Evolutionary conservation across 2,888 invertebrate genomes (phyloP).

Genomic region (Periphyllus acericola): DNA sequence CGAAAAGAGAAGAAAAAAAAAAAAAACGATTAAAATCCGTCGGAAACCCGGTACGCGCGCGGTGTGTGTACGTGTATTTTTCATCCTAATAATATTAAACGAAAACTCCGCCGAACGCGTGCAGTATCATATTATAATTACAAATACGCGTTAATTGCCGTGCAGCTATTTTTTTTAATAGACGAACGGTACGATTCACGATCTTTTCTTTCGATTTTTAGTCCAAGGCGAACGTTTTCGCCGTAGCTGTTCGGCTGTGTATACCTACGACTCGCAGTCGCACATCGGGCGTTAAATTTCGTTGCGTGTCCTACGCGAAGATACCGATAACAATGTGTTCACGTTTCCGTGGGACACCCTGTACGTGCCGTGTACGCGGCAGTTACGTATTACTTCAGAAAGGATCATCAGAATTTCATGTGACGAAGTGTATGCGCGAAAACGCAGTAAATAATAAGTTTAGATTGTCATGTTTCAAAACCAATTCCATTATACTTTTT

Average conservation of each 20-base stretch:
- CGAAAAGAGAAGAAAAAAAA: conserved; percentile 38
- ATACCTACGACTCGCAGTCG: too few species aligned
- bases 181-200: not conserved
- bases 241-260: not conserved
- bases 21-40: conserved; percentile 10
- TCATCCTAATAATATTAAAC: not conserved
- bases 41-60: conserved; percentile 3
- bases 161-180: not conserved
- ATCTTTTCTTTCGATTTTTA: conserved; percentile 24
- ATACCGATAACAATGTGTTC: not conserved
- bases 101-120: not conserved
- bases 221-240: conserved; percentile 41
- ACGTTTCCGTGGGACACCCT: too few species aligned
- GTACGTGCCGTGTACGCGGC: too few species aligned
- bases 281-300: too few species aligned
- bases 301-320: not conserved
- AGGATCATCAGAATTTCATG: too few species aligned
- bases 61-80: not conserved
- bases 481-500: too few species aligned
- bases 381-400: too few species aligned
- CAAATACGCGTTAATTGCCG: not conserved
- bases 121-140: too few species aligned
- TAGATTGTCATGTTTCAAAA: too few species aligned
- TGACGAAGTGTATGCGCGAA: too few species aligned
- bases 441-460: too few species aligned